phyloP scores from a whole-genome alignment of 2,888 invertebrate genomes.

The Sialis lutaria region DNA sequence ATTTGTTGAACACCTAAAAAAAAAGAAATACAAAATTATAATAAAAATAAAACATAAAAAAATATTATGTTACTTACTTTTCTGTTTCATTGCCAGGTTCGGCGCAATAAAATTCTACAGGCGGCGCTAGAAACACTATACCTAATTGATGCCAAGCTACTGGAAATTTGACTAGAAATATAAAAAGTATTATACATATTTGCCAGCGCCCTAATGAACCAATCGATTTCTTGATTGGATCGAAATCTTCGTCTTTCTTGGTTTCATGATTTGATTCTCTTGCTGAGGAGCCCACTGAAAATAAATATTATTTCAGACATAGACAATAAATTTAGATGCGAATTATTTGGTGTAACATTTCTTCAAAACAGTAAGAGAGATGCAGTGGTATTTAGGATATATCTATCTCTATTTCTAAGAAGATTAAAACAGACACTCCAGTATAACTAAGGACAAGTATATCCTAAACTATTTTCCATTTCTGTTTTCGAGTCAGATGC shows the following conservation, averaged over 20 bases:
- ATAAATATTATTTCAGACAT: too few relatives aligned
- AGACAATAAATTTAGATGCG: too few relatives aligned
- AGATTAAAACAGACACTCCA: too few relatives aligned
- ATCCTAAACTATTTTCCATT: too few relatives aligned
- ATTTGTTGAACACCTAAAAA: constrained; percentile 26
- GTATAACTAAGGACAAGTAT: too few relatives aligned
- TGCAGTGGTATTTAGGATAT: too few relatives aligned
- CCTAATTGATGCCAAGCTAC: constrained; percentile 68
- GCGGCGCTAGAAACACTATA: constrained; percentile 60
- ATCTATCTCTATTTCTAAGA: too few relatives aligned
- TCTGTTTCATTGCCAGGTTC: constrained; percentile 23
- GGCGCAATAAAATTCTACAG: constrained; percentile 20
- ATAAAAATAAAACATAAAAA: neutral
- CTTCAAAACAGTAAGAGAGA: too few relatives aligned
- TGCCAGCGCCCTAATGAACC: constrained; percentile 62
- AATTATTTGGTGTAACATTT: too few relatives aligned
- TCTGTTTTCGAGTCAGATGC: too few relatives aligned
- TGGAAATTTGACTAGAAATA: constrained; percentile 57
- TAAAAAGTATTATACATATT: constrained; percentile 46
- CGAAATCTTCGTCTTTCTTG: constrained; percentile 20
- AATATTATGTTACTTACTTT: constrained; percentile 13
- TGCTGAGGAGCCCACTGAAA: too few relatives aligned
- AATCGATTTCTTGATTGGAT: constrained; percentile 49
- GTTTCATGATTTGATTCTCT: too few relatives aligned
- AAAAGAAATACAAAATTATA: neutral